A percentile compares a stretch with the other conserved stretches of the same genome.
phyloP scores from a whole-genome alignment of 2,888 invertebrate genomes.

The Zhengitettix transpicula region DNA sequence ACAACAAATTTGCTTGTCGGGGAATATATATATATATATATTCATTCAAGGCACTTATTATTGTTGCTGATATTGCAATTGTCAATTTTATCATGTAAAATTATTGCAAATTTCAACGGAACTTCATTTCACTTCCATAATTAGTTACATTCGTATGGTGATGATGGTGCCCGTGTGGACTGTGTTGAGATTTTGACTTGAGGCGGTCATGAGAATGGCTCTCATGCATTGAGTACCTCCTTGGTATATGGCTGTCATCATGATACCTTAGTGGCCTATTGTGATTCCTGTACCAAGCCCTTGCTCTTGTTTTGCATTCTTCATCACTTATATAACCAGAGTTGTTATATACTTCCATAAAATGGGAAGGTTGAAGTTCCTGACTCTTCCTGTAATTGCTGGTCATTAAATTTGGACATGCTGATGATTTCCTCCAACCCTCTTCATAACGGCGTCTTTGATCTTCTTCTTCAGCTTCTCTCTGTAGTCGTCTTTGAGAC shows the following conservation, averaged over 20 bases:
- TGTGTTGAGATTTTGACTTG: constrained; percentile 45
- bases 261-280: not conserved
- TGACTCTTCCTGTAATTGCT: constrained; percentile 3
- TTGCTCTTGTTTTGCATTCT: constrained; percentile 26
- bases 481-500: constrained; percentile 39
- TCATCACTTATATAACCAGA: constrained; percentile 35
- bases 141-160: constrained; percentile 23
- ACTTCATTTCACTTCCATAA: constrained; percentile 45
- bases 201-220: constrained; percentile 33
- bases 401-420: constrained; percentile 20
- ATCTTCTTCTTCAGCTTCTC: constrained; percentile 36
- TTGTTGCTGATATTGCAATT: too few relatives aligned
- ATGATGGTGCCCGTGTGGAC: constrained; percentile 33
- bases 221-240: constrained; percentile 23
- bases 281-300: constrained; percentile 15
- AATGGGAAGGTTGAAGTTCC: constrained; percentile 35
- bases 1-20: too few relatives aligned
- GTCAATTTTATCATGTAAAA: too few relatives aligned
- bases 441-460: constrained; percentile 44
- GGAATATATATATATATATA: too few relatives aligned
- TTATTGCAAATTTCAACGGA: constrained; percentile 29
- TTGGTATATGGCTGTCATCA: not conserved
- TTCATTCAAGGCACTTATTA: too few relatives aligned
- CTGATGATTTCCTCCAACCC: constrained; percentile 50
- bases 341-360: constrained; percentile 41